Percentiles rank a stretch among this genome's conserved stretches.
Conservation (phyloP, 2,888 invertebrate species). For the Aplocera efformata region DNA sequence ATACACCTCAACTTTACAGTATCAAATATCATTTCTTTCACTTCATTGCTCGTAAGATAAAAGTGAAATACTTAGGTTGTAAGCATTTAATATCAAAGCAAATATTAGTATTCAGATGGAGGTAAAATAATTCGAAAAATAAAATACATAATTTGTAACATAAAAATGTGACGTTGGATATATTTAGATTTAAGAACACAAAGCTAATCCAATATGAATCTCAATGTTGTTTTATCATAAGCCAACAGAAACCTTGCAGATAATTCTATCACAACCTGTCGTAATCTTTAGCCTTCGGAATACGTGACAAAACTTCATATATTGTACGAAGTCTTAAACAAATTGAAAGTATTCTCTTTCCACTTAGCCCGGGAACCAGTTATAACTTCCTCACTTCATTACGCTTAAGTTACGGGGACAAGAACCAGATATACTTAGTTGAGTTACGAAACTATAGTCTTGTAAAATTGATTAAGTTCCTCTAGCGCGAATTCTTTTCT, state of each 20-base stretch:
- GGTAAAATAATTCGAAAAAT: too few relatives aligned
- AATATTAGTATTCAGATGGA: too few relatives aligned
- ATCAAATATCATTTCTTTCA: too few relatives aligned
- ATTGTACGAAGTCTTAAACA: conserved; percentile 13
- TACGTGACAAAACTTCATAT: conserved; percentile 25
- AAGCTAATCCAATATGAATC: too few relatives aligned
- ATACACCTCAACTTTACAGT: too few relatives aligned
- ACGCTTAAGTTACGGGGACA: background rate
- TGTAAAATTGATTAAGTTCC: background rate
- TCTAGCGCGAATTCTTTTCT: too few relatives aligned
- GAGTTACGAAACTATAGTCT: background rate
- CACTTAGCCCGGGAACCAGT: conserved; percentile 1
- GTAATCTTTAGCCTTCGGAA: conserved; percentile 20
- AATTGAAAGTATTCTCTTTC: conserved; percentile 2
- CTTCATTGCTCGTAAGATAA: too few relatives aligned
- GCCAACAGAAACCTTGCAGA: conserved; percentile 15
- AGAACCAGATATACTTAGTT: background rate
- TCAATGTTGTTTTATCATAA: conserved; percentile 13
- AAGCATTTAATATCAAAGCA: too few relatives aligned
- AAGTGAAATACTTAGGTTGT: too few relatives aligned
- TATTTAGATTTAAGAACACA: too few relatives aligned
- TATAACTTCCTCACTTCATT: background rate
- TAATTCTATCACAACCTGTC: conserved; percentile 19
- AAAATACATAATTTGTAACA: too few relatives aligned
- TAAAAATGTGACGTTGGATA: too few relatives aligned